These are phyloP conservation scores for Encarsia formosa DNA, from an alignment of 2,888 invertebrate species.

Conservation along the genomic window DNA sequence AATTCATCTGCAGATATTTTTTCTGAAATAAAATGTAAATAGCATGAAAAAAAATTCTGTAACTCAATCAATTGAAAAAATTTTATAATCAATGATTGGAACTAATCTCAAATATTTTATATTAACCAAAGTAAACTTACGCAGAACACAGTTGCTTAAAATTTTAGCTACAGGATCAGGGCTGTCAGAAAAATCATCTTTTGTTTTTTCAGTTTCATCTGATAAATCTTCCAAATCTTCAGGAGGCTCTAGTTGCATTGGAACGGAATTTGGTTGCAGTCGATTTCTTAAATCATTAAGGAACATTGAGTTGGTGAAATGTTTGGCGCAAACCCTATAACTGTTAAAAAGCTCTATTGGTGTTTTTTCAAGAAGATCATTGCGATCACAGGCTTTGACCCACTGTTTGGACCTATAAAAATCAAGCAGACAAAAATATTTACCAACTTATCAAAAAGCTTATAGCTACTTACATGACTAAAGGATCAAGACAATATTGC, in stretches of 20 bases:
- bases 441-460: too few species aligned
- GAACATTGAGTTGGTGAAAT: constrained; percentile 27
- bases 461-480: too few species aligned
- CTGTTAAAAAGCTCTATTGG: constrained; percentile 26
- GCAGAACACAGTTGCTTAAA: constrained; percentile 22
- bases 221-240: constrained; percentile 7
- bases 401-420: constrained; percentile 23
- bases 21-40: constrained; percentile 15
- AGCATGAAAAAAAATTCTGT: constrained; percentile 3
- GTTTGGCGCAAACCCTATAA: constrained; percentile 27
- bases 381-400: constrained; percentile 22
- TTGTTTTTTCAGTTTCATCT: constrained; percentile 1
- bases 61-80: too few species aligned
- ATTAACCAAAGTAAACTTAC: constrained; percentile 16
- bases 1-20: constrained; percentile 28
- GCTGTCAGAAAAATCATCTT: not conserved
- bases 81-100: not conserved
- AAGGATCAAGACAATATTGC: too few species aligned
- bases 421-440: not conserved
- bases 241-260: constrained; percentile 18
- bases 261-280: constrained; percentile 27
- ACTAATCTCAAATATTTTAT: too few species aligned
- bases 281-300: constrained; percentile 28
- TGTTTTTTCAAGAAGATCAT: constrained; percentile 26
- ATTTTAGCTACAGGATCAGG: constrained; percentile 22